Evolutionary conservation across 2,888 invertebrate genomes (phyloP).

Genomic region (Micropterix aruncella): DNA sequence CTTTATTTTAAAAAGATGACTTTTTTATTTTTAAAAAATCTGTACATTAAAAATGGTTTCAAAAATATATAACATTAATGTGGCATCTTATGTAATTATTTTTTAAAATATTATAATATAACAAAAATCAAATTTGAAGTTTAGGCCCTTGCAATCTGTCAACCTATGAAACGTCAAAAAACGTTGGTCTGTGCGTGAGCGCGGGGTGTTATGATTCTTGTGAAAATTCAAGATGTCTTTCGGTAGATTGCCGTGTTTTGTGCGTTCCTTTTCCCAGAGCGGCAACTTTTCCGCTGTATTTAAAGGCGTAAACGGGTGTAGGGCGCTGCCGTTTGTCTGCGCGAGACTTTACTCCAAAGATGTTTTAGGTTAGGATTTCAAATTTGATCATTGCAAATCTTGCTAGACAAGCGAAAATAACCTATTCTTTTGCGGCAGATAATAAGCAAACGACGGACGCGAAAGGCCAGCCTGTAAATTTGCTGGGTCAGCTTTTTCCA

Average conservation of each 20-base stretch:
- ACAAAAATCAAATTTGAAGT: no score
- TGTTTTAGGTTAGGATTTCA: constrained; percentile 30
- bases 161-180: no score
- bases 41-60: no score
- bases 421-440: constrained; percentile 7
- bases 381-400: constrained; percentile 5
- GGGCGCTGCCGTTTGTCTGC: constrained; percentile 12
- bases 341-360: constrained; percentile 26
- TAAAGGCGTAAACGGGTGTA: not conserved
- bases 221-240: constrained; percentile 35
- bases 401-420: constrained; percentile 4
- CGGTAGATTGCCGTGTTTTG: constrained; percentile 26
- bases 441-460: constrained; percentile 17
- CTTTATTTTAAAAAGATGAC: no score
- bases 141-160: no score
- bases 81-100: no score
- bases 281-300: constrained; percentile 14
- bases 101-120: no score
- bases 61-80: no score
- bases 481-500: constrained; percentile 43
- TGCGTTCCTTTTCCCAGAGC: constrained; percentile 24
- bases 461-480: constrained; percentile 23
- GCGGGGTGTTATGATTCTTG: no score
- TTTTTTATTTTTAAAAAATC: no score
- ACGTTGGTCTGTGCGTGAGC: no score